Base-by-base conservation (phyloP, 2,113 vertebrate species). In the Acinonyx jubatus region DNA sequence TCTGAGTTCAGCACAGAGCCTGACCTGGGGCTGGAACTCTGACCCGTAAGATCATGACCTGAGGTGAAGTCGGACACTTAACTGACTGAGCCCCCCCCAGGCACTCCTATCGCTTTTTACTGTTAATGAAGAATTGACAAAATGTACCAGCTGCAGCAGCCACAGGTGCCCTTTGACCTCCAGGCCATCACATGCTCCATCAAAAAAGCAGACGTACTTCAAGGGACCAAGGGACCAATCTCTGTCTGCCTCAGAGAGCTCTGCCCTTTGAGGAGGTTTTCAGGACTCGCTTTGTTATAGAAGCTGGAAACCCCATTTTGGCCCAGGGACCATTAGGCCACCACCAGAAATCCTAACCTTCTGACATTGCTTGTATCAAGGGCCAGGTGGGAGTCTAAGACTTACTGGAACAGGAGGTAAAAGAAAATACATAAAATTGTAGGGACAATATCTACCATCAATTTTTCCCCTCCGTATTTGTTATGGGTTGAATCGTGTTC, bases 101-200 rank as follows among this genome's bases (percentile, higher is more conserved):
- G 57, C 21, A 9, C 21, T 18, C 21, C 21, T 25, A 4, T 55
- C 27, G 33, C 10, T 68, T 27, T 33, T 14, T 55, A 5, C 18
- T 10, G 0, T 61, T 71, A 29, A 41, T 57, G 4, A 48, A 27
- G 8, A 1, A 89, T 7, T 9, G 33, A 36, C 2, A 16, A 36
- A 15, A 27, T 10, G 3, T 9, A 13, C 11, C n/a, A 21, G 7
- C 0, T n/a, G 25, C n/a, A 9, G 2, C 5, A 12, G 25, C 45
- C 4, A n/a, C 31, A 27, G 15, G 7, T 36, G 21, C 36, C 31
- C 78, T 31, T 48, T 31, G 13, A 36, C 27, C 31, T 50, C 16
- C n/a, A 45, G n/a, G 33, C 18, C 19, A 69, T n/a, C 12, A 0
- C 5, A 33, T 21, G 6, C 50, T 23, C 41, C 63, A 18, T 52